Evolutionary conservation across 2,113 vertebrate genomes (phyloP).

Genomic region (Phrynocephalus versicolor): DNA sequence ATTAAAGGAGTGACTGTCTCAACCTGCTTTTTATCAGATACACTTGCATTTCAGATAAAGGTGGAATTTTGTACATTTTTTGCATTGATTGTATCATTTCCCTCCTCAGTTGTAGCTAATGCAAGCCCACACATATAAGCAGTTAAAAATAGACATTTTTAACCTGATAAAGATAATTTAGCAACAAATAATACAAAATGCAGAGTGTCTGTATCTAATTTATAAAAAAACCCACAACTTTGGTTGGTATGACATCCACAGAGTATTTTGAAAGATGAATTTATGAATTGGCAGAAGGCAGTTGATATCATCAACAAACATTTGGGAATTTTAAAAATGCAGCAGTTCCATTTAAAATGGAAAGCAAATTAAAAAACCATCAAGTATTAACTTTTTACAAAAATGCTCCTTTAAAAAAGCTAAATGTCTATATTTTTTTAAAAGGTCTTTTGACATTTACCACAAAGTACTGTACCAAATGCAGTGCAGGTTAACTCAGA

Average conservation of each 20-base stretch:
- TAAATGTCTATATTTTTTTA: constrained; percentile 57
- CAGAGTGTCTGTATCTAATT: constrained; percentile 64
- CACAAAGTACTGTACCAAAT: constrained; percentile 64
- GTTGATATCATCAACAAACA: constrained; percentile 54
- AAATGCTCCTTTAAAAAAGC: constrained; percentile 68
- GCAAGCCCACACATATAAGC: constrained; percentile 60
- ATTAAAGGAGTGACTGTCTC: constrained; percentile 64
- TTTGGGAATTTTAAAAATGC: constrained; percentile 64
- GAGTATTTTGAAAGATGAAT: constrained; percentile 59
- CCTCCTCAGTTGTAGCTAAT: constrained; percentile 57
- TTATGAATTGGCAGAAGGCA: constrained; percentile 61
- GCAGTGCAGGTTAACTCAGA: constrained; percentile 60
- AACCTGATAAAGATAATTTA: constrained; percentile 68
- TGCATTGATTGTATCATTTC: constrained; percentile 39
- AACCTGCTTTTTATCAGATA: constrained; percentile 53
- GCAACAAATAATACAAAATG: constrained; percentile 54
- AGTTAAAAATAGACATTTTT: constrained; percentile 64
- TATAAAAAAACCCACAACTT: constrained; percentile 64
- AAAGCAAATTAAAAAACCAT: constrained; percentile 69
- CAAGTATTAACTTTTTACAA: constrained; percentile 68
- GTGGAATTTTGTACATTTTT: constrained; percentile 34
- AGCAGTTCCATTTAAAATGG: constrained; percentile 70
- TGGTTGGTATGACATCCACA: constrained; percentile 73
- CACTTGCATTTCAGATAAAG: constrained; percentile 55
- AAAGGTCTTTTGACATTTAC: constrained; percentile 61